These are phyloP conservation scores for Poeciliopsis gracilis DNA, from an alignment of 2,797 vertebrate species.

Conservation along the genomic window DNA sequence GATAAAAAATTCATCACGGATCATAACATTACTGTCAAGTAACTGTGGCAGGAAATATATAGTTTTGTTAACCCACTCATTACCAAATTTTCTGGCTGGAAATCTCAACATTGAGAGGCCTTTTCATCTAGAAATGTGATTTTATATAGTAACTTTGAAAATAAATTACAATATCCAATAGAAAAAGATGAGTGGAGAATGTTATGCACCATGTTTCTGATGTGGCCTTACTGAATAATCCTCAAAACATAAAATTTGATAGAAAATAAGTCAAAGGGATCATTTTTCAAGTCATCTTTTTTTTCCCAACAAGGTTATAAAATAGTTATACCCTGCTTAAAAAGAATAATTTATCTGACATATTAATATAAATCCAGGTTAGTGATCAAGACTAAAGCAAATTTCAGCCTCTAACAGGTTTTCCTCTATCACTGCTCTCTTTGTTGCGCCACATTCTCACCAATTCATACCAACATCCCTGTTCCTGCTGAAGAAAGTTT, in stretches of 20 bases:
- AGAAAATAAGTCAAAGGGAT: neutral
- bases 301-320: neutral
- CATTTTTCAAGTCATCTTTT: neutral
- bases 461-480: neutral
- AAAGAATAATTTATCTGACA: neutral
- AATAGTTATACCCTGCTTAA: neutral
- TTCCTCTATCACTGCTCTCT: neutral
- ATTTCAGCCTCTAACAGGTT: neutral
- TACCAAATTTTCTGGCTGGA: neutral
- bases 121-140: neutral
- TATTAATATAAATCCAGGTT: neutral
- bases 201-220: neutral
- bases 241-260: slow-evolving; percentile 2
- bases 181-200: neutral
- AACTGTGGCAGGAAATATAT: slow-evolving; percentile 54
- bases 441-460: neutral
- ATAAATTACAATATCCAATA: neutral
- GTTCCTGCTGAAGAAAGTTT: no score
- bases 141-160: neutral
- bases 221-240: slow-evolving; percentile 1
- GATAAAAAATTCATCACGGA: slow-evolving; percentile 72
- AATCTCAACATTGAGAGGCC: neutral
- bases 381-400: neutral
- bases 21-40: slow-evolving; percentile 72
- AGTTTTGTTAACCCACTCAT: slow-evolving; percentile 47